A percentile compares a stretch with the other conserved stretches of the same genome.
Conservation (phyloP, 2,113 vertebrate genomes). For the Leptodactylus fuscus region DNA sequence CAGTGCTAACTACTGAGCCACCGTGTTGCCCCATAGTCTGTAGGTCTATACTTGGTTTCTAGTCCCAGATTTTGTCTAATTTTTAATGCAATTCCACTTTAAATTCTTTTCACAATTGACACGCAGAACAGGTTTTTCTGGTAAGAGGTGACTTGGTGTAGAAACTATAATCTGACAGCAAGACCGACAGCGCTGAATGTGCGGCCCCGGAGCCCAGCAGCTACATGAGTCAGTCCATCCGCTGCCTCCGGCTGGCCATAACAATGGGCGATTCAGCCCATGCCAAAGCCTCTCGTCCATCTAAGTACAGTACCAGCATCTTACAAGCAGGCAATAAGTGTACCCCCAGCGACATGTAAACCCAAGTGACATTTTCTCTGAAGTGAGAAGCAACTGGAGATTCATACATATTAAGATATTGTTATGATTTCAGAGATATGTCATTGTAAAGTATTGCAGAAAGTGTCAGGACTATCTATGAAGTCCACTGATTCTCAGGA, state of each 20-base stretch:
- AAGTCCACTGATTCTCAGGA: neutral
- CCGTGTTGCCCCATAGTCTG: no score
- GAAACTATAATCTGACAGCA: neutral
- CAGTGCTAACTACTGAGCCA: no score
- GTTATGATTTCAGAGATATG: neutral
- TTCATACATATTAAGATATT: neutral
- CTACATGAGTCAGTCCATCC: slow-evolving; percentile 8
- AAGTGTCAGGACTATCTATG: neutral
- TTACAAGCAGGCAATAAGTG: neutral
- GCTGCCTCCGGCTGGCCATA: neutral
- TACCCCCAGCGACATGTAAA: neutral
- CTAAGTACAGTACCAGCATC: neutral
- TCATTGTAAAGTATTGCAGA: neutral
- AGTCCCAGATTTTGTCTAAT: neutral
- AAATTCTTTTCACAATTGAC: neutral
- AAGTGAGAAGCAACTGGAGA: neutral
- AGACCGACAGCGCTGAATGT: neutral
- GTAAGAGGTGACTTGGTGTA: neutral
- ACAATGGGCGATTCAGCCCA: neutral
- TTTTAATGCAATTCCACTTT: neutral
- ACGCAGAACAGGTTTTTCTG: slow-evolving; percentile 6
- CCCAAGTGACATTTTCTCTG: neutral
- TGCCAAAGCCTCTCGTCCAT: neutral
- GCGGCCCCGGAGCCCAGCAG: neutral
- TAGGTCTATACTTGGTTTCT: neutral